Evolutionary conservation across 2,113 vertebrate species (phyloP).

Genomic region (Anhinga anhinga): DNA sequence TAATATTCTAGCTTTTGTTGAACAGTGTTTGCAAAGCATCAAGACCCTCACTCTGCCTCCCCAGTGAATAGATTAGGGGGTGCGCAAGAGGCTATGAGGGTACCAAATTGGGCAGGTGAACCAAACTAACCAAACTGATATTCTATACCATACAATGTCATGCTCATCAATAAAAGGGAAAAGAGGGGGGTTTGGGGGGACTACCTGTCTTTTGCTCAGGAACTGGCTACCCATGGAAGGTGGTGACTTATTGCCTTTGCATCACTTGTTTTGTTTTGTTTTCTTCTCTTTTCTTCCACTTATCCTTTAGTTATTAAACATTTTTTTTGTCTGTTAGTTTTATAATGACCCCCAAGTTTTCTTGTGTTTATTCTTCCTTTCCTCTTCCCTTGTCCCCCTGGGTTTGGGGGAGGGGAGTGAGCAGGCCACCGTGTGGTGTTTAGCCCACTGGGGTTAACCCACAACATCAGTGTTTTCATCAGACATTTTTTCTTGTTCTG

Average conservation of each 20-base stretch:
- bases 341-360: neutral
- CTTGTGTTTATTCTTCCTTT: neutral
- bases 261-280: neutral
- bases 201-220: neutral
- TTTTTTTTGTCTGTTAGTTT: neutral
- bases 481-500: neutral
- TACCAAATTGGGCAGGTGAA: neutral
- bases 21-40: neutral
- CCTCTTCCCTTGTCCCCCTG: accelerated
- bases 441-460: accelerated
- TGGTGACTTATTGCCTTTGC: neutral
- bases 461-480: neutral
- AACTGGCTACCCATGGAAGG: neutral
- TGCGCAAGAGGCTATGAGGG: neutral
- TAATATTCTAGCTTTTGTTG: neutral
- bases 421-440: neutral
- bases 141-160: neutral
- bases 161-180: neutral
- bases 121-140: neutral
- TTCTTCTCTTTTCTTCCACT: neutral
- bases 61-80: neutral
- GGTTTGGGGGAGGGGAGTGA: neutral
- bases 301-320: neutral
- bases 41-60: neutral
- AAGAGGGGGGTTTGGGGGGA: neutral